These are phyloP conservation scores for Pogonocichla stellata DNA, from an alignment of 2,113 vertebrate genomes.

Conservation along the genomic window DNA sequence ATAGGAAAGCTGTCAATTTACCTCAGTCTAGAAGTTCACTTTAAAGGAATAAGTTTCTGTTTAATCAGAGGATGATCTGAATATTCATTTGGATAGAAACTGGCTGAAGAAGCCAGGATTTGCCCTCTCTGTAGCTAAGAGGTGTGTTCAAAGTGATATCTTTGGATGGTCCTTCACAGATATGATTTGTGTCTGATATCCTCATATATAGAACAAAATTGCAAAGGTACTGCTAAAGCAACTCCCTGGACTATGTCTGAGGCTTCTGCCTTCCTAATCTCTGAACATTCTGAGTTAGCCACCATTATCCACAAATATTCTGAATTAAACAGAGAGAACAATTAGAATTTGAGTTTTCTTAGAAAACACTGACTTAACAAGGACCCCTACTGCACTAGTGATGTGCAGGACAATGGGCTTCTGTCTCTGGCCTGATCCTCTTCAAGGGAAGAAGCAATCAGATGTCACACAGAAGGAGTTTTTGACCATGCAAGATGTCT, in stretches of 20 bases:
- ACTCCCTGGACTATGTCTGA: neutral
- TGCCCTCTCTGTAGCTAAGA: neutral
- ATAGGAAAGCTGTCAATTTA: rapidly evolving
- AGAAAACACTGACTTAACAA: neutral
- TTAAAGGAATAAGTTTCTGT: neutral
- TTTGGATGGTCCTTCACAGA: neutral
- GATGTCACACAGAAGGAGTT: neutral
- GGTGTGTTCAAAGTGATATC: neutral
- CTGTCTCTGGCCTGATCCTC: neutral
- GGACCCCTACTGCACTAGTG: neutral
- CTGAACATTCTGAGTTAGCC: neutral
- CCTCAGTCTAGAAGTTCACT: neutral
- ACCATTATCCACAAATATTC: neutral
- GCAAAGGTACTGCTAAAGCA: neutral
- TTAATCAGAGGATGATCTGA: neutral
- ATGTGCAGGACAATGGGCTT: neutral
- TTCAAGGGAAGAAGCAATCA: neutral
- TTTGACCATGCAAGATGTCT: neutral
- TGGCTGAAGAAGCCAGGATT: neutral
- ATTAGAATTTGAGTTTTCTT: neutral
- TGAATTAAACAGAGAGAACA: neutral
- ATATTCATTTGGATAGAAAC: neutral
- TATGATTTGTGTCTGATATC: neutral
- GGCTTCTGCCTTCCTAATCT: neutral
- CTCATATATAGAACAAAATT: neutral